phyloP scores from a whole-genome alignment of 30 jellyfish, hydroid and myxozoan species.

The Aurelia aurita complex sp. Pacific region DNA sequence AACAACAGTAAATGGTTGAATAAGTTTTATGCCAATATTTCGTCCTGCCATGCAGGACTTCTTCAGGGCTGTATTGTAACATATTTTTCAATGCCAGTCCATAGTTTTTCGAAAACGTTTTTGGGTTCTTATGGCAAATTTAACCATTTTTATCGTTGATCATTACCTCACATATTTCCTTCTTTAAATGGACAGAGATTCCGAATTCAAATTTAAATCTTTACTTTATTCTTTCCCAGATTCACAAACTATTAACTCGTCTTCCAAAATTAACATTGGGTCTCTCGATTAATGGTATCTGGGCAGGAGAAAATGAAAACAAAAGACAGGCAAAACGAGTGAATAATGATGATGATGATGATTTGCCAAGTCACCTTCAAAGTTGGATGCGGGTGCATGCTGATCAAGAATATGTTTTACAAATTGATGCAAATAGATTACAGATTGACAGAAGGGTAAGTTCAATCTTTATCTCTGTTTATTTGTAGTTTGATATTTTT shows the following conservation, averaged over 20 bases:
- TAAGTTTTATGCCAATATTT: too few relatives aligned
- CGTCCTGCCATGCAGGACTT: too few relatives aligned
- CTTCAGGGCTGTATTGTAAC: too few relatives aligned
- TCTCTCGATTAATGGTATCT: constrained; percentile 57
- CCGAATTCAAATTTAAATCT: neutral
- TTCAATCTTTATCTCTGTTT: neutral
- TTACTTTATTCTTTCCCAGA: neutral
- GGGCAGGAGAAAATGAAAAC: constrained; percentile 62
- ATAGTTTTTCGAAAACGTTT: too few relatives aligned
- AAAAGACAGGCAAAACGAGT: constrained; percentile 24
- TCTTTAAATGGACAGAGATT: too few relatives aligned
- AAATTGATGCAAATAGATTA: constrained; percentile 62
- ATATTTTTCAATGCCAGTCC: too few relatives aligned
- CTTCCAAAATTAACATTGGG: constrained; percentile 64
- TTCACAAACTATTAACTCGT: neutral
- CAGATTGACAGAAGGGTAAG: constrained; percentile 55
- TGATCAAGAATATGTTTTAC: constrained; percentile 73
- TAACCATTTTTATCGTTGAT: too few relatives aligned
- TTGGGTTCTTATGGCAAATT: too few relatives aligned
- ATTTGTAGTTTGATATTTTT: too few relatives aligned
- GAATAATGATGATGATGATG: constrained; percentile 43
- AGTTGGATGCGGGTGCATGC: constrained; percentile 77
- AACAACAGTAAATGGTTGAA: too few relatives aligned
- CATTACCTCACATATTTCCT: too few relatives aligned
- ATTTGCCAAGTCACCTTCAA: constrained; percentile 8